Conservation (phyloP, 2,888 invertebrate genomes). For the Iphiclides podalirius region DNA sequence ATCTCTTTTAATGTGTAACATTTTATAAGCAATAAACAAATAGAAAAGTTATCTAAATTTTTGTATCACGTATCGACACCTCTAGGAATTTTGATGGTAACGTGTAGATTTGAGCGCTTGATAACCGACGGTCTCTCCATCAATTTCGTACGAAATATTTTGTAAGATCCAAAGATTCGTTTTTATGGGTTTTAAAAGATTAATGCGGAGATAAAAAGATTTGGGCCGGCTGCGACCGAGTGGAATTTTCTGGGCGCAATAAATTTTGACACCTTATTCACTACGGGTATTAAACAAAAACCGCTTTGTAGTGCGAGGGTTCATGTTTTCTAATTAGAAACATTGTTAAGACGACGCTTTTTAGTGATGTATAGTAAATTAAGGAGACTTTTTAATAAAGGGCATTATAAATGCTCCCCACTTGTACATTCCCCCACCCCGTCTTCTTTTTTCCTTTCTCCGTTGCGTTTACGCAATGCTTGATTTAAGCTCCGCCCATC, state of each 20-base stretch:
- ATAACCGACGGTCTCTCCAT: conserved; percentile 69
- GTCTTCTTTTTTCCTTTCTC: conserved; percentile 25
- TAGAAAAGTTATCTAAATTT: conserved; percentile 49
- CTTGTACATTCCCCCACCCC: conserved; percentile 36
- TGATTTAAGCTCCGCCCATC: conserved; percentile 51
- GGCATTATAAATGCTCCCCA: conserved; percentile 31
- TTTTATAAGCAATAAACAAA: too few species aligned
- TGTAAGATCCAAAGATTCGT: conserved; percentile 68
- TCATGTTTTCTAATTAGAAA: conserved; percentile 20
- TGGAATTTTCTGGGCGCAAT: conserved; percentile 59
- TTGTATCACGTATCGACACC: conserved; percentile 72
- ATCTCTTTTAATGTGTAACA: too few species aligned
- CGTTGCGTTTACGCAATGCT: conserved; percentile 41
- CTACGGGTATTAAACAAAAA: conserved; percentile 33
- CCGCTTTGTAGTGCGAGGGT: conserved; percentile 12
- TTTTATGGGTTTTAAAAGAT: conserved; percentile 74
- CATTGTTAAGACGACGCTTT: conserved; percentile 13
- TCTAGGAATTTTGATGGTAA: conserved; percentile 74
- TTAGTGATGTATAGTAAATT: too few species aligned
- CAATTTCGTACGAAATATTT: conserved; percentile 77
- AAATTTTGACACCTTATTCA: conserved; percentile 63
- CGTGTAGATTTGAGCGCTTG: conserved; percentile 60
- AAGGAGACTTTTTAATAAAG: conserved; percentile 35
- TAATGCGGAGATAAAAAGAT: conserved; percentile 72
- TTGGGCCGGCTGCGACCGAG: conserved; percentile 57